Conservation (phyloP, 1,140 invertebrate species). For the Microplitis demolitor region DNA sequence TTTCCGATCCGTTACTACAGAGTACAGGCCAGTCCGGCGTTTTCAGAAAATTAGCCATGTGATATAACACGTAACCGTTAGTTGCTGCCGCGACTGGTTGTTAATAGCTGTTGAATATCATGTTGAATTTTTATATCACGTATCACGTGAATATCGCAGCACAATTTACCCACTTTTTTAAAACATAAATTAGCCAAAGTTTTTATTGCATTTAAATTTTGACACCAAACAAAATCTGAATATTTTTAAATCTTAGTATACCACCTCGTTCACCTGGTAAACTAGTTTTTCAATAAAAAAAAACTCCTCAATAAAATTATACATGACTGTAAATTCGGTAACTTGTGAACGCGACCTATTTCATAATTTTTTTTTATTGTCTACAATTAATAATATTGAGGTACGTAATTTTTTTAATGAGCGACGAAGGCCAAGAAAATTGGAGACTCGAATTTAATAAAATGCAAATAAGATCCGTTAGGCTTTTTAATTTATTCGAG, state of each 20-base stretch:
- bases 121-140: neutral
- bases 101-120: conserved; percentile 24
- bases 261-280: no score
- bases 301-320: no score
- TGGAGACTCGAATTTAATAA: neutral
- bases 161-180: no score
- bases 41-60: conserved; percentile 35
- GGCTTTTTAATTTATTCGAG: neutral
- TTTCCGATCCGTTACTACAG: conserved; percentile 27
- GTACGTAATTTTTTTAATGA: neutral
- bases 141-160: neutral
- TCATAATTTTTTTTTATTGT: no score
- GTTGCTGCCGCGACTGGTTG: conserved; percentile 31
- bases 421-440: neutral
- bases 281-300: no score
- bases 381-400: no score
- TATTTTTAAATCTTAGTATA: no score
- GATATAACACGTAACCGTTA: conserved; percentile 34
- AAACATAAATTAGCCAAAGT: neutral
- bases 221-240: no score
- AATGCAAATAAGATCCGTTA: neutral
- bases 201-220: neutral
- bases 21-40: conserved; percentile 25
- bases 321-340: no score
- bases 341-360: no score